A percentile compares a stretch with the other conserved stretches of the same genome.
Evolutionary conservation across 2,797 vertebrate genomes (phyloP).

Genomic region (Sebastes matsubarae): DNA sequence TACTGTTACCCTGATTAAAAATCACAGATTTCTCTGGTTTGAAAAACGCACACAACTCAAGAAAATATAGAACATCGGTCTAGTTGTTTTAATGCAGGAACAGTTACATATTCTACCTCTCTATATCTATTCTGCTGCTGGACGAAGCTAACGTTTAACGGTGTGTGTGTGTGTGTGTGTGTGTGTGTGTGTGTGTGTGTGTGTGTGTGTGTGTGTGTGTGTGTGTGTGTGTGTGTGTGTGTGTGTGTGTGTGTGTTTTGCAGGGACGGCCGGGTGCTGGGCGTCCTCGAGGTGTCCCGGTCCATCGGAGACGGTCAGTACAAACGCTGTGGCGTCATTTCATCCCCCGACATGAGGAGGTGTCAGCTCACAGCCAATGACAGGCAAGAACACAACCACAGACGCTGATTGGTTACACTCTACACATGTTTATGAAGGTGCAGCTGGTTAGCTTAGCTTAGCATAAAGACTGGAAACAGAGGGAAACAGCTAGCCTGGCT

Average conservation of each 20-base stretch:
- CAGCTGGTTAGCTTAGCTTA: background rate
- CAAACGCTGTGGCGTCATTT: conserved; percentile 95
- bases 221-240: too few relatives aligned
- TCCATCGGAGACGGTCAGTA: conserved; percentile 97
- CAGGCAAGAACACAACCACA: conserved; percentile 76
- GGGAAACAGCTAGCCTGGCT: background rate
- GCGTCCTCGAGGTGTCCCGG: conserved; percentile 94
- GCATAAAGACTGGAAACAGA: background rate
- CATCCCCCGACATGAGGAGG: conserved; percentile 91
- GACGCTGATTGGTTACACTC: background rate
- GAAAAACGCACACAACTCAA: too few relatives aligned
- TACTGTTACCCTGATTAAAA: too few relatives aligned
- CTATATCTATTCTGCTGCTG: background rate
- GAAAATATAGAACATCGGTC: too few relatives aligned
- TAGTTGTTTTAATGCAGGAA: too few relatives aligned
- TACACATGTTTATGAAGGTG: background rate
- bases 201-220: too few relatives aligned
- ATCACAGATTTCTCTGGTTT: too few relatives aligned
- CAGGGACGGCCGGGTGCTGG: conserved; percentile 93
- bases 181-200: too few relatives aligned
- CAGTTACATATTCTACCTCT: too few relatives aligned
- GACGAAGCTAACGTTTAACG: background rate
- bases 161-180: background rate
- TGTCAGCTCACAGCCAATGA: conserved; percentile 90
- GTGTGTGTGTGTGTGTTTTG: too few relatives aligned